Evolutionary conservation across 2,888 invertebrate genomes (phyloP), one percentile per base, ranked within the genome.

Genomic region (Baccha elongata): DNA sequence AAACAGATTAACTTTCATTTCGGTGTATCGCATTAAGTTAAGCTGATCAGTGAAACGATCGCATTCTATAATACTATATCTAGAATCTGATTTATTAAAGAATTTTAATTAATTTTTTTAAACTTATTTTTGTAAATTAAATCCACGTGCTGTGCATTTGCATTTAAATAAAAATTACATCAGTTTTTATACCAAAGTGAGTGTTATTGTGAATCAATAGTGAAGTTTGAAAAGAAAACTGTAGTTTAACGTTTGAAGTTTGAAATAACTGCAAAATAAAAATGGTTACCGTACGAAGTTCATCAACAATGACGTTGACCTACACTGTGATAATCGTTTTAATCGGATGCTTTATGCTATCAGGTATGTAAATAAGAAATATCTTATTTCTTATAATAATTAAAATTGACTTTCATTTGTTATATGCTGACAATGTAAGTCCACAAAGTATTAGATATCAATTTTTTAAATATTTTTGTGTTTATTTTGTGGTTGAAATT

Each of bases 331-430:
- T 88, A 86, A 85, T 88, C 60, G 86, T 86, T 23, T 64, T 88
- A 58, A 84, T 87, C 73, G 86, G 86, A 85, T 87, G 87, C 86
- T 86, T 86, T 85, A 76, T 86, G 84, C 87, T 89, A 88, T 87
- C 89, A 87, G 89, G 89, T 89, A 86, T 60, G 42, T 60, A 40
- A 23, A 58, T 58, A 15, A 11, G 11, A 52, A n/a, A n/a, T n/a
- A n/a, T 15, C 4, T 6, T 48, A 26, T 7, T 0, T 26, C n/a
- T 7, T 8, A 23, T 4, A 32, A 32, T 4, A 23, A 23, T 4
- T 6, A 32, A 4, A 32, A 8, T 32, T 8, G 8, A 32, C 29
- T 32, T 32, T 8, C 29, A 32, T 32, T 32, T 32, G 29, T n/a
- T n/a, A 32, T 32, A 32, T 32, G 29, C 29, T 32, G 29, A 32